These are phyloP conservation scores for Montipora capricornis DNA, from an alignment of 64 coral and sea anemone genomes.

Conservation along the genomic window DNA sequence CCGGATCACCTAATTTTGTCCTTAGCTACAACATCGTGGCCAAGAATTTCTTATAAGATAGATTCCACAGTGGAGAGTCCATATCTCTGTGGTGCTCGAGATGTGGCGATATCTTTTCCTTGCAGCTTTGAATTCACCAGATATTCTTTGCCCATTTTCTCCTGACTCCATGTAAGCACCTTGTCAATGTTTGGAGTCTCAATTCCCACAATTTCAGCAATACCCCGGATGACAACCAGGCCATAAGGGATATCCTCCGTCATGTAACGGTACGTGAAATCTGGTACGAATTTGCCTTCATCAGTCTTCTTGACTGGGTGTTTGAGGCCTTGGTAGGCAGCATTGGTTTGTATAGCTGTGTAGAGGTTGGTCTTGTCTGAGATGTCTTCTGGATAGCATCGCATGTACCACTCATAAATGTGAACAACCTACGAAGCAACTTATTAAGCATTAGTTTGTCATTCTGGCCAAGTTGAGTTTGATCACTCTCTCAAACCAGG, in stretches of 20 bases:
- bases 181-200: constrained; percentile 61
- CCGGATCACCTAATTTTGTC: too few relatives aligned
- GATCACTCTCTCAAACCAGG: too few relatives aligned
- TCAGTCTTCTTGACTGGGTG: constrained; percentile 29
- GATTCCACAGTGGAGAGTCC: constrained; percentile 29
- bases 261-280: constrained; percentile 43
- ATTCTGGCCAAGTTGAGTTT: too few relatives aligned
- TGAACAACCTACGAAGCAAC: neutral
- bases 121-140: constrained; percentile 65
- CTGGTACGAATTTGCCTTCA: constrained; percentile 27
- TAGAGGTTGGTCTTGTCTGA: constrained; percentile 15
- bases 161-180: constrained; percentile 60
- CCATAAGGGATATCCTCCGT: constrained; percentile 66
- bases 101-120: constrained; percentile 66
- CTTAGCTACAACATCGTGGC: neutral
- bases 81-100: constrained; percentile 77
- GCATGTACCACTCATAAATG: constrained; percentile 26
- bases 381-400: constrained; percentile 33
- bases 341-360: constrained; percentile 22
- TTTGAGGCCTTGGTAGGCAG: constrained; percentile 19
- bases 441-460: too few relatives aligned
- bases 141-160: constrained; percentile 70
- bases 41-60: neutral
- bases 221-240: constrained; percentile 61
- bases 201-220: constrained; percentile 71